A percentile compares a stretch with the other conserved stretches of the same genome.
phyloP scores from a whole-genome alignment of 1,140 invertebrate species.

The Philopotamus ludificatus region DNA sequence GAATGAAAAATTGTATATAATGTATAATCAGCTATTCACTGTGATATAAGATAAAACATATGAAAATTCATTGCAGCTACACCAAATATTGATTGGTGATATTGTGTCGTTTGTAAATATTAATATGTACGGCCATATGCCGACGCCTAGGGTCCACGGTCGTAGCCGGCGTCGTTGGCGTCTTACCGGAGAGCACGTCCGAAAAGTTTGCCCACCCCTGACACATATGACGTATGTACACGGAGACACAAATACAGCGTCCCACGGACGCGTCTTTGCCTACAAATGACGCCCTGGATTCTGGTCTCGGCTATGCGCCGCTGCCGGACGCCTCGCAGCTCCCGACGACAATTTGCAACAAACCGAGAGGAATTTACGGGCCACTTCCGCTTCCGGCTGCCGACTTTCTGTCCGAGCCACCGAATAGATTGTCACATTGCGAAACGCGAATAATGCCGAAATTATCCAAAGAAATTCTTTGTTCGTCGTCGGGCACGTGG shows the following conservation, averaged over 20 bases:
- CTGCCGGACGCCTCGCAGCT: slow-evolving; percentile 5
- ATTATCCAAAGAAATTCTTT: too few species aligned
- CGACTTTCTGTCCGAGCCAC: background rate
- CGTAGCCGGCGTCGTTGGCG: too few species aligned
- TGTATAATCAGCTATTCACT: too few species aligned
- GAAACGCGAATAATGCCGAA: slow-evolving; percentile 12
- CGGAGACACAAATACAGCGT: background rate
- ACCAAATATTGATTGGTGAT: too few species aligned
- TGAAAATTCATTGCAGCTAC: too few species aligned
- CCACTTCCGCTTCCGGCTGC: slow-evolving; percentile 5
- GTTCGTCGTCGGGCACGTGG: too few species aligned
- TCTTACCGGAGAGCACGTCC: too few species aligned
- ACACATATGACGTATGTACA: slow-evolving; percentile 22
- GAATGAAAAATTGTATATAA: too few species aligned
- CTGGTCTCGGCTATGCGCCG: background rate
- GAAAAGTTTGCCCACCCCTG: slow-evolving; percentile 10
- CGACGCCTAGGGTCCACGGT: background rate
- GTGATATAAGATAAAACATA: too few species aligned
- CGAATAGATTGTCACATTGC: slow-evolving; percentile 19
- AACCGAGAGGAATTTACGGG: slow-evolving; percentile 9
- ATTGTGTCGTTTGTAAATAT: too few species aligned
- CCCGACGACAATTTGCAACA: slow-evolving; percentile 7
- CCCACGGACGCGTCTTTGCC: background rate
- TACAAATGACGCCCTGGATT: background rate
- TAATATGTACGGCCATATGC: too few species aligned